phyloP scores from a whole-genome alignment of 2,888 invertebrate genomes.

The Leucophenga maculata region DNA sequence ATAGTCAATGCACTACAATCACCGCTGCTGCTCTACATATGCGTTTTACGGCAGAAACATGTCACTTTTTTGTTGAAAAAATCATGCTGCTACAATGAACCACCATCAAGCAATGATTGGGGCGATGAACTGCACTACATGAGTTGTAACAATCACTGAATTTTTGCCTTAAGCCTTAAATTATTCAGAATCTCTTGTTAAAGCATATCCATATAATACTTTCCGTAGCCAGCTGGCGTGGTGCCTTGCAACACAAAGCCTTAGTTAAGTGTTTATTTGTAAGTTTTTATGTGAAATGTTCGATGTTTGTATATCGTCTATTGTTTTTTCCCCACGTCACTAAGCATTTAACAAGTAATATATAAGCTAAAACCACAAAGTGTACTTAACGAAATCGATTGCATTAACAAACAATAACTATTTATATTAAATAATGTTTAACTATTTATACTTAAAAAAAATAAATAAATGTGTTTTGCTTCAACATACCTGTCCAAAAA shows the following conservation, averaged over 20 bases:
- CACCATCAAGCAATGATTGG: conserved; percentile 85
- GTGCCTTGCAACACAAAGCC: too few relatives aligned
- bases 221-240: neutral
- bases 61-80: conserved; percentile 85
- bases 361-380: conserved; percentile 21
- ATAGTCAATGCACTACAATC: conserved; percentile 84
- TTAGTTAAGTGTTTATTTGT: conserved; percentile 34
- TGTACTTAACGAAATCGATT: conserved; percentile 30
- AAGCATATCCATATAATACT: conserved; percentile 21
- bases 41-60: conserved; percentile 84
- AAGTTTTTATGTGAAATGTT: conserved; percentile 46
- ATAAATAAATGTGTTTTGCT: conserved; percentile 22
- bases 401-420: neutral
- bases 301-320: too few relatives aligned
- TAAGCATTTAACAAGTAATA: neutral
- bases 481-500: conserved; percentile 88
- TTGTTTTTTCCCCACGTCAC: too few relatives aligned
- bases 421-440: neutral
- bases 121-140: conserved; percentile 92
- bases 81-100: conserved; percentile 85
- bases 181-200: neutral
- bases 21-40: conserved; percentile 82
- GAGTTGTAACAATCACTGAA: conserved; percentile 76
- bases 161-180: neutral
- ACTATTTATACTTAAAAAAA: conserved; percentile 31